Evolutionary conservation across 2,888 invertebrate species (phyloP), one percentile per base, ranked within the genome.

Genomic region (Homarus gammarus): DNA sequence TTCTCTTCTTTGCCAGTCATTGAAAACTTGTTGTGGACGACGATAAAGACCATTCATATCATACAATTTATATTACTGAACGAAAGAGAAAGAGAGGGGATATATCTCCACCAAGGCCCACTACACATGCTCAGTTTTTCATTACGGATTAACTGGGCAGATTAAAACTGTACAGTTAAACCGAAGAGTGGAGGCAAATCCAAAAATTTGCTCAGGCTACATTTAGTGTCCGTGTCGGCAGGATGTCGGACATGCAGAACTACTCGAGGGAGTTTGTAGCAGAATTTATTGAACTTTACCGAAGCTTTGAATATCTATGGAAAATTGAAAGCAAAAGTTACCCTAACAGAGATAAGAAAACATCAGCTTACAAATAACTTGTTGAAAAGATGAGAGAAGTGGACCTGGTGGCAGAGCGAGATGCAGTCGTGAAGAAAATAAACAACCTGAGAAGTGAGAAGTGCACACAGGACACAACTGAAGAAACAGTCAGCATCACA

Each of bases 301-400:
- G 79, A 56, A 49, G 56, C 33, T 18, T 51, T 12, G 33, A 27
- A 31, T 84, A 44, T n/a, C n/a, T n/a, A n/a, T n/a, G n/a, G n/a
- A n/a, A n/a, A n/a, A n/a, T n/a, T n/a, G n/a, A n/a, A n/a, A 72
- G 72, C 51, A 84, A 44, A 84, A 18, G 31, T 12, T 84, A 84
- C 64, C 27, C 27, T n/a, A n/a, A n/a, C n/a, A n/a, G n/a, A n/a
- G n/a, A n/a, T n/a, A n/a, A n/a, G 0, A 72, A 84, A 12, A 40
- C 27, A 56, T 22, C 12, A n/a, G 72, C 83, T n/a, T 83, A 83
- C 31, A 49, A 72, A 18, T 72, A 51, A 49, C 64, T 84, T 15
- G n/a, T 51, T 22, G 49, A 44, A 40, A 84, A 84, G 44, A 10
- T 84, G 64, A 61, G n/a, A n/a, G n/a, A n/a, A n/a, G n/a, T n/a